Conservation (phyloP, 2,888 invertebrate genomes). For the Conus canariensis region DNA sequence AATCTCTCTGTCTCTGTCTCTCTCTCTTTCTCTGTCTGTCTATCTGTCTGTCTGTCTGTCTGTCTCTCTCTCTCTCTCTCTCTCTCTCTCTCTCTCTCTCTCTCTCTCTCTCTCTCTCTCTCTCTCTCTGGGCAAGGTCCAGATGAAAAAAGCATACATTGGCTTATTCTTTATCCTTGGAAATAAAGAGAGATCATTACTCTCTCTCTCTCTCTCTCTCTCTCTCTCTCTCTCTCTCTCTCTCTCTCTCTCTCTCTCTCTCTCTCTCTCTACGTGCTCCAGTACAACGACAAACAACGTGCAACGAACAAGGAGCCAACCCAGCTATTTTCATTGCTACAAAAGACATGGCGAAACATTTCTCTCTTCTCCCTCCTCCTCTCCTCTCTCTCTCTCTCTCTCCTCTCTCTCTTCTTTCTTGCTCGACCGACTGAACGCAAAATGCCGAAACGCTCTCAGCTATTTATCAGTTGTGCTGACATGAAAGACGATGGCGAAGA, state of each 20-base stretch:
- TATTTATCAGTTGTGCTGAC: too few relatives aligned
- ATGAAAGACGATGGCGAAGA: too few relatives aligned
- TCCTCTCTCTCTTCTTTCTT: neutral
- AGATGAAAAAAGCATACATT: too few relatives aligned
- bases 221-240: too few relatives aligned
- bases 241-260: too few relatives aligned
- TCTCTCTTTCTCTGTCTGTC: neutral
- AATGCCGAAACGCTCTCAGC: too few relatives aligned
- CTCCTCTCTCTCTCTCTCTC: constrained; percentile 15
- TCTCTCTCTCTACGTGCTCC: neutral
- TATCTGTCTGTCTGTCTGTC: neutral
- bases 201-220: neutral
- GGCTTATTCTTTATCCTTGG: neutral
- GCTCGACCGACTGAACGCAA: too few relatives aligned
- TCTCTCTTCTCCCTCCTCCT: neutral
- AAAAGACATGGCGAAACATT: too few relatives aligned
- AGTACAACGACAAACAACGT: too few relatives aligned
- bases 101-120: constrained; percentile 6
- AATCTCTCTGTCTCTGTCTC: neutral
- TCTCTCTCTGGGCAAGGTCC: constrained; percentile 6
- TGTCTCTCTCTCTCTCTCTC: constrained; percentile 18
- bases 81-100: neutral
- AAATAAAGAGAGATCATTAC: too few relatives aligned
- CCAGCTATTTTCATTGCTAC: too few relatives aligned
- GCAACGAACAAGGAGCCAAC: too few relatives aligned